A percentile compares a stretch with the other conserved stretches of the same genome.
phyloP scores from a whole-genome alignment of 2,797 vertebrate genomes.

The Gymnodraco acuticeps region DNA sequence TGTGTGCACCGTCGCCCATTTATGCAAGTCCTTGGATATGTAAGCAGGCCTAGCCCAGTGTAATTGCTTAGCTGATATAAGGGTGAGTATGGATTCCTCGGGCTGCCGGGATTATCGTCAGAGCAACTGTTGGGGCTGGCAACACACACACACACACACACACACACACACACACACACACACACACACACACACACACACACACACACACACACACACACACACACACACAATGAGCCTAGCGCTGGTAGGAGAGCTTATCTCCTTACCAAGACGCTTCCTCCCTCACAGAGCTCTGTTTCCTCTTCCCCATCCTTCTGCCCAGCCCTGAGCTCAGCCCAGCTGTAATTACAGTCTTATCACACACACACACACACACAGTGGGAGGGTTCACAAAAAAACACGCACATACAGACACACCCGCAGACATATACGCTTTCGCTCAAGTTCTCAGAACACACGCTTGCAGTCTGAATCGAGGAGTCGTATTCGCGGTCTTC shows the following conservation, averaged over 20 bases:
- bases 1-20: constrained; percentile 38
- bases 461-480: constrained; percentile 63
- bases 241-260: constrained; percentile 78
- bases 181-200: too few species aligned
- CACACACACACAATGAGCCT: constrained; percentile 74
- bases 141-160: constrained; percentile 44
- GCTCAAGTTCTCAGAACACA: constrained; percentile 61
- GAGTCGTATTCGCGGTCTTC: constrained; percentile 62
- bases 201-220: constrained; percentile 31
- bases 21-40: constrained; percentile 66
- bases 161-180: constrained; percentile 32
- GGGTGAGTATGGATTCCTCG: constrained; percentile 75
- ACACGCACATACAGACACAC: constrained; percentile 59
- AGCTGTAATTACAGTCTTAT: constrained; percentile 86
- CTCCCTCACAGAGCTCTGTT: constrained; percentile 81
- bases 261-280: constrained; percentile 84
- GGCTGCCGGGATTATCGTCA: constrained; percentile 82
- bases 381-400: constrained; percentile 64
- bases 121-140: constrained; percentile 79
- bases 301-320: constrained; percentile 81
- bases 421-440: constrained; percentile 61
- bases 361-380: constrained; percentile 50
- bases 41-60: constrained; percentile 72
- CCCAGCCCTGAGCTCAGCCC: constrained; percentile 80
- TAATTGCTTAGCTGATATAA: constrained; percentile 81